Conservation (phyloP, 1,140 invertebrate species). For the Bombus consobrinus region DNA sequence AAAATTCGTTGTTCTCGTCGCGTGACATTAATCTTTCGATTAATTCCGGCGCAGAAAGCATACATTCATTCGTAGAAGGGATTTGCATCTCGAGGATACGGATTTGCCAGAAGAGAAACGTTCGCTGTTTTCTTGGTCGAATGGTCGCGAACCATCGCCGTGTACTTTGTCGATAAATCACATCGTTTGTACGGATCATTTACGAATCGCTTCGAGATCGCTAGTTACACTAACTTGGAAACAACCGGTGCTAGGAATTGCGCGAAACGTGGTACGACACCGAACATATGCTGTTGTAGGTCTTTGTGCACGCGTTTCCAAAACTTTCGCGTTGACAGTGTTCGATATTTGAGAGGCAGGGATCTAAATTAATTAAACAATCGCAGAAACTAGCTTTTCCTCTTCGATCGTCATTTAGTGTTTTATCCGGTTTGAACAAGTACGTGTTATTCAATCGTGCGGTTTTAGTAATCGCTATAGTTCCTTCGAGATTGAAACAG, state of each 20-base stretch:
- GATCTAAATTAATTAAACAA: too few relatives aligned
- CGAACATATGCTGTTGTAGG: neutral
- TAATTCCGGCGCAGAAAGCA: constrained; percentile 18
- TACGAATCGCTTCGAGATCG: constrained; percentile 3
- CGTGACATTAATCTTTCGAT: neutral
- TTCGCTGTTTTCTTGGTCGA: neutral
- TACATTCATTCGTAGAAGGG: constrained; percentile 17
- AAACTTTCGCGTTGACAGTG: neutral
- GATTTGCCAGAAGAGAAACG: constrained; percentile 1
- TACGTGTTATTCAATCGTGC: too few relatives aligned
- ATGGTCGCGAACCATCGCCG: too few relatives aligned
- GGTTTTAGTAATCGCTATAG: too few relatives aligned
- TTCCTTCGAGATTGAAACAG: neutral
- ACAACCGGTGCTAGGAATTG: neutral
- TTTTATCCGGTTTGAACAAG: too few relatives aligned
- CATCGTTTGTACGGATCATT: constrained; percentile 43
- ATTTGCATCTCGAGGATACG: constrained; percentile 1
- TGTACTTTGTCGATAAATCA: constrained; percentile 30
- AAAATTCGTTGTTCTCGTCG: neutral
- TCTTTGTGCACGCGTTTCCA: neutral
- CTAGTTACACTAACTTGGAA: neutral
- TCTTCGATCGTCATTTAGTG: too few relatives aligned
- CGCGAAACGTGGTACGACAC: neutral
- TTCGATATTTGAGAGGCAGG: neutral
- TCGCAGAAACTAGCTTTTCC: too few relatives aligned